Conservation (phyloP, 2,113 vertebrate species). For the Apteryx mantelli region DNA sequence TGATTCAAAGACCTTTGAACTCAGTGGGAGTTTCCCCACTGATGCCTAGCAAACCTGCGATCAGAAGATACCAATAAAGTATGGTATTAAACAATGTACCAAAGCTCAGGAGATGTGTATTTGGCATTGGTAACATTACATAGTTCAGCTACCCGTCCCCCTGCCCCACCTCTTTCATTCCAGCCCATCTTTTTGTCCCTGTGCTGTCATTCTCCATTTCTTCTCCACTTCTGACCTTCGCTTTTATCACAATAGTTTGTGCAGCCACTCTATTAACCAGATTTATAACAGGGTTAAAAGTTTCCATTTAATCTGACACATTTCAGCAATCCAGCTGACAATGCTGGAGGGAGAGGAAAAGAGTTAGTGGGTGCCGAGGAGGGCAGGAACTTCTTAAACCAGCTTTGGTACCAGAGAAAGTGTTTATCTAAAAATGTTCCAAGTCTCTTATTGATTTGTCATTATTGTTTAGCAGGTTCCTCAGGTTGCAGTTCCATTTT, state of each 20-base stretch:
- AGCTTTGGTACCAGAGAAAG: constrained; percentile 19
- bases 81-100: neutral
- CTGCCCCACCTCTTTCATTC: neutral
- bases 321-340: constrained; percentile 15
- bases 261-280: neutral
- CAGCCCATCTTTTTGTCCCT: neutral
- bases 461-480: neutral
- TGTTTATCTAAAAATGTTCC: constrained; percentile 32
- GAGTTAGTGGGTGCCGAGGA: constrained; percentile 23
- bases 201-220: neutral
- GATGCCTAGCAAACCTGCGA: neutral
- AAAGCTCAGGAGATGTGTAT: neutral
- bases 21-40: neutral
- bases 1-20: neutral
- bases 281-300: neutral
- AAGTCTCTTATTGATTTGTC: constrained; percentile 37
- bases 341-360: neutral
- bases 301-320: neutral
- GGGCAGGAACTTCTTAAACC: constrained; percentile 30
- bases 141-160: neutral
- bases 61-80: neutral
- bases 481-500: constrained; percentile 38
- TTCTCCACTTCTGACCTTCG: neutral
- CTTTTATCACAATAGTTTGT: neutral
- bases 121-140: neutral